Percentiles rank a stretch among this genome's conserved stretches.
Conservation (phyloP, 2,888 invertebrate genomes). For the Phymatocera aterrima region DNA sequence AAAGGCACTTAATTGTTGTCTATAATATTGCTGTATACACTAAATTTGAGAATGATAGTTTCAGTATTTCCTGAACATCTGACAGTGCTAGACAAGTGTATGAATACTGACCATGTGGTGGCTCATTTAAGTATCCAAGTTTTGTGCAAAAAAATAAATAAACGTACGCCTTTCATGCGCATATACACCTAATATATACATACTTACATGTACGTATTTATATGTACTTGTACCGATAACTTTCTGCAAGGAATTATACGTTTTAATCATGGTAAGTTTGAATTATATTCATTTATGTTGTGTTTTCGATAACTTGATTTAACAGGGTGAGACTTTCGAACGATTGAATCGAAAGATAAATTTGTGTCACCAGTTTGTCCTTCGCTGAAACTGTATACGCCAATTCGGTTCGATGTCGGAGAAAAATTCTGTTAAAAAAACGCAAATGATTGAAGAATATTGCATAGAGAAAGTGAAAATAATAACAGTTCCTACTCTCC, state of each 20-base stretch:
- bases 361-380: not conserved
- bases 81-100: slow-evolving; percentile 72
- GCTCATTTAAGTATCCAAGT: slow-evolving; percentile 50
- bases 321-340: not conserved
- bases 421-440: too few relatives aligned
- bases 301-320: not conserved
- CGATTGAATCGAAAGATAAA: not conserved
- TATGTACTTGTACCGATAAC: not conserved
- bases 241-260: slow-evolving; percentile 16
- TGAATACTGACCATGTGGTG: slow-evolving; percentile 61
- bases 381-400: not conserved
- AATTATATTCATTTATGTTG: not conserved
- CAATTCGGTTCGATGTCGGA: not conserved
- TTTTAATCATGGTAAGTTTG: slow-evolving; percentile 27
- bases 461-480: slow-evolving; percentile 11
- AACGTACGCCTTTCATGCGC: not conserved
- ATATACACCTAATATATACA: not conserved
- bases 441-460: not conserved
- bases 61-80: slow-evolving; percentile 74
- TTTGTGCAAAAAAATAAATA: not conserved
- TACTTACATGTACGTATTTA: not conserved
- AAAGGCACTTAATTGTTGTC: slow-evolving; percentile 72
- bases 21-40: slow-evolving; percentile 65
- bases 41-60: slow-evolving; percentile 71
- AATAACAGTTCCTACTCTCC: not conserved